phyloP scores from a whole-genome alignment of 2,797 vertebrate species.

The Sciurus carolinensis region DNA sequence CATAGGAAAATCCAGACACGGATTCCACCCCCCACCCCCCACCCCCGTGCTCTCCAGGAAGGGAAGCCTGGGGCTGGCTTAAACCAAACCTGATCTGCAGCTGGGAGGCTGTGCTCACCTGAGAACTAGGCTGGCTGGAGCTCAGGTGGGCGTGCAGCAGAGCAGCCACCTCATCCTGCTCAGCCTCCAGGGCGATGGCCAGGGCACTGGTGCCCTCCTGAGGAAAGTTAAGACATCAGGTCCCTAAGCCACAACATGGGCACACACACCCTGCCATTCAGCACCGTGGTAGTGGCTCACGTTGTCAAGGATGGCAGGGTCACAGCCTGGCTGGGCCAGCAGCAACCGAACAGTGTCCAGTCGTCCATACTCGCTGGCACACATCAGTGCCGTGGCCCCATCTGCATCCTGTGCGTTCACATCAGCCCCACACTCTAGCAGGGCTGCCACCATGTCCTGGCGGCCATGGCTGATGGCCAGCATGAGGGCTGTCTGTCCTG shows the following conservation, averaged over 20 bases:
- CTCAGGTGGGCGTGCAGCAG: constrained; percentile 94
- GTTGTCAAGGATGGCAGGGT: constrained; percentile 93
- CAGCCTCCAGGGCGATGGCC: constrained; percentile 95
- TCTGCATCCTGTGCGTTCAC: constrained; percentile 96
- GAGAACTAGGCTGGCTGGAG: constrained; percentile 88
- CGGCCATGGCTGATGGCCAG: constrained; percentile 96
- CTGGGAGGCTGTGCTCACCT: constrained; percentile 89
- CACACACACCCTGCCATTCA: too few relatives aligned
- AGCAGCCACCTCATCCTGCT: constrained; percentile 95
- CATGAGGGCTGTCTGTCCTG: constrained; percentile 97
- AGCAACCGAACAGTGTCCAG: constrained; percentile 94
- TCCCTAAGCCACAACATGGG: not conserved
- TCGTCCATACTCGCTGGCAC: constrained; percentile 96
- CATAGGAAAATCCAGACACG: accelerated
- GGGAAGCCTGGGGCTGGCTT: not conserved
- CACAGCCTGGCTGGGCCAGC: constrained; percentile 94
- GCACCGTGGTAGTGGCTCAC: constrained; percentile 88
- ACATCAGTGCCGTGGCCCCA: constrained; percentile 97
- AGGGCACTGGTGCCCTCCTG: constrained; percentile 96
- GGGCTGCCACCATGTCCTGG: constrained; percentile 95
- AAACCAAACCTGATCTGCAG: not conserved
- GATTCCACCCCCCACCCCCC: accelerated
- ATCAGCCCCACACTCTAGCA: constrained; percentile 93
- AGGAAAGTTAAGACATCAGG: accelerated
- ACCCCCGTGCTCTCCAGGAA: not conserved